Conservation (phyloP, 2,888 invertebrate species). For the Agelastica alni region DNA sequence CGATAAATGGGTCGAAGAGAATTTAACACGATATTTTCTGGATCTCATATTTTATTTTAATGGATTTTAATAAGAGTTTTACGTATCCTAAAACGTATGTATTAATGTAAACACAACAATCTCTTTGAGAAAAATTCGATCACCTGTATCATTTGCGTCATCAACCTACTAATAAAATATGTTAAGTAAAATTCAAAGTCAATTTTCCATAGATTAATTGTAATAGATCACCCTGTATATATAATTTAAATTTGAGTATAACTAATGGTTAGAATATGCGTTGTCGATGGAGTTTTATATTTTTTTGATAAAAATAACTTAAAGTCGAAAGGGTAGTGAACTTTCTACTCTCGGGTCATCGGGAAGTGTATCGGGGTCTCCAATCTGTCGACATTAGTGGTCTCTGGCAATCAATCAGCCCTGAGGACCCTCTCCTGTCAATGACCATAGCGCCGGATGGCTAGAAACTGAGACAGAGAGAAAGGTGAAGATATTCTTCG, state of each 20-base stretch:
- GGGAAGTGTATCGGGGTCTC: constrained; percentile 40
- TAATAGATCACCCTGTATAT: background rate
- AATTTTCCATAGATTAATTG: background rate
- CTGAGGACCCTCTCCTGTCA: constrained; percentile 47
- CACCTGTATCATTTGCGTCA: too few relatives aligned
- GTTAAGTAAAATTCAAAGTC: too few relatives aligned
- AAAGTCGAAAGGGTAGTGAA: background rate
- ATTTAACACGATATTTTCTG: too few relatives aligned
- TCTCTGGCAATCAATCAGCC: constrained; percentile 48
- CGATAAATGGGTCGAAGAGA: too few relatives aligned
- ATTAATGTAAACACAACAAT: too few relatives aligned
- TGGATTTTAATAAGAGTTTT: too few relatives aligned
- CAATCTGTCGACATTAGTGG: constrained; percentile 46
- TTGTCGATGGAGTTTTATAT: background rate
- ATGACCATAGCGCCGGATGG: constrained; percentile 36
- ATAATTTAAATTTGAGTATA: too few relatives aligned
- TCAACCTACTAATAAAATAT: too few relatives aligned
- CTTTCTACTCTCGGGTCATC: constrained; percentile 12
- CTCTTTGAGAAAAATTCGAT: too few relatives aligned
- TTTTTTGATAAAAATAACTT: background rate
- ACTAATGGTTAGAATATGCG: too few relatives aligned
- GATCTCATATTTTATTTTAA: too few relatives aligned
- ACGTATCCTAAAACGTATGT: too few relatives aligned
- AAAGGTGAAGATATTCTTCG: constrained; percentile 28
- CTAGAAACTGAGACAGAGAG: constrained; percentile 12